Percentiles rank a stretch among this genome's conserved stretches.
Evolutionary conservation across 2,113 vertebrate genomes (phyloP).

Genomic region (Perccottus glenii): DNA sequence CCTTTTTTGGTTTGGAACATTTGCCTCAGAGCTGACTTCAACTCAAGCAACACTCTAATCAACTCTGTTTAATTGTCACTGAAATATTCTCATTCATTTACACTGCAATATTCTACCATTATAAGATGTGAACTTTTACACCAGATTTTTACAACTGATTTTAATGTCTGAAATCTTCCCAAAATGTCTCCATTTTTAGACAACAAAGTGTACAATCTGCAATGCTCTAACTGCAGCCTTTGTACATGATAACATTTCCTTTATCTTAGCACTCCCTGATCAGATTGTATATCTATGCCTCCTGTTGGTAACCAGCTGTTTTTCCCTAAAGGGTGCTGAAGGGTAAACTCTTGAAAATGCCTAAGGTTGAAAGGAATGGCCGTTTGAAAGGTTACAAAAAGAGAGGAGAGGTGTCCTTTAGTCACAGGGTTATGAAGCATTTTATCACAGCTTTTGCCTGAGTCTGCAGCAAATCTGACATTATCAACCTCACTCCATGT

Average conservation of each 20-base stretch:
- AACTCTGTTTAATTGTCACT: conserved; percentile 44
- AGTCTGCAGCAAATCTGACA: conserved; percentile 58
- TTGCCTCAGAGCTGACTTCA: conserved; percentile 9
- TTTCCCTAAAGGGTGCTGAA: conserved; percentile 42
- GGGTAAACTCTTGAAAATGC: conserved; percentile 54
- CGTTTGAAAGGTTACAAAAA: conserved; percentile 48
- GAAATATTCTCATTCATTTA: conserved; percentile 44
- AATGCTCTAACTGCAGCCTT: conserved; percentile 17
- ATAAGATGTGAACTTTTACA: conserved; percentile 30
- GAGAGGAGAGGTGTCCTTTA: conserved; percentile 57
- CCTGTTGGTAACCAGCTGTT: conserved; percentile 22
- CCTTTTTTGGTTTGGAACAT: conserved; percentile 10
- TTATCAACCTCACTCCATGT: conserved; percentile 56
- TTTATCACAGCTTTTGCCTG: conserved; percentile 55
- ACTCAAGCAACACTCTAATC: conserved; percentile 41
- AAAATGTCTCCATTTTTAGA: not conserved
- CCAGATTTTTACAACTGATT: conserved; percentile 5
- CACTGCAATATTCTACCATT: conserved; percentile 3
- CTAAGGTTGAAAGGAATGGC: conserved; percentile 34
- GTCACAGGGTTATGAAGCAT: conserved; percentile 64
- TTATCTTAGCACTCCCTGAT: conserved; percentile 34
- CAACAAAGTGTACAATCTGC: conserved; percentile 8
- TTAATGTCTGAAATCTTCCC: not conserved
- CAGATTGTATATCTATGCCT: conserved; percentile 28
- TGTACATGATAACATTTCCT: conserved; percentile 33